Percentiles rank a stretch among this genome's conserved stretches.
Conservation (phyloP, 64 coral and sea anemone genomes). For the Pocillopora damicornis region DNA sequence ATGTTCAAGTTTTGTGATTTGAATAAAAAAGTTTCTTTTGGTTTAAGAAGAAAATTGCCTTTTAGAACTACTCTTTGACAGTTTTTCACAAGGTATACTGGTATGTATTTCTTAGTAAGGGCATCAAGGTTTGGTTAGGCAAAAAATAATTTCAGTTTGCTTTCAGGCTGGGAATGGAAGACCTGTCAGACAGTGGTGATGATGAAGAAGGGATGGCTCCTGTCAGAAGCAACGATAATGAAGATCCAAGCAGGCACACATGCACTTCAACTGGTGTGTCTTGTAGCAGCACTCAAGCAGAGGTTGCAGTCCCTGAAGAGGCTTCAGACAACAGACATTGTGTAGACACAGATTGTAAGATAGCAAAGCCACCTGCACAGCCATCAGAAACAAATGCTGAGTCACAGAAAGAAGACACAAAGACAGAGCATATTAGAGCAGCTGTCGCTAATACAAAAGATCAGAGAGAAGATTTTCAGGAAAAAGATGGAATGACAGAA, state of each 20-base stretch:
- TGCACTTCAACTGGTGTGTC: slow-evolving; percentile 22
- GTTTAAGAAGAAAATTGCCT: too few relatives aligned
- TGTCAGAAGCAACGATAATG: not conserved
- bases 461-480: not conserved
- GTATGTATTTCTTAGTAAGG: too few relatives aligned
- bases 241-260: not conserved
- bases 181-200: slow-evolving; percentile 38
- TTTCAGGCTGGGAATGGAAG: slow-evolving; percentile 44
- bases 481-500: not conserved
- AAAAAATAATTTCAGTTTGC: not conserved
- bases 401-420: not conserved
- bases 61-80: too few relatives aligned
- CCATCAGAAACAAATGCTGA: not conserved
- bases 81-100: too few relatives aligned
- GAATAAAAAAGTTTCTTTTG: too few relatives aligned
- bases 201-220: not conserved
- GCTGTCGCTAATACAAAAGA: not conserved
- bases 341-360: not conserved
- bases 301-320: not conserved
- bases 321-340: not conserved
- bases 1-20: too few relatives aligned
- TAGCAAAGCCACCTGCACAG: not conserved
- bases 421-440: not conserved
- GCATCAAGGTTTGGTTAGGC: too few relatives aligned
- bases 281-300: not conserved